Conservation (phyloP, 92 coral and sea anemone genomes). For the Actinernus sp. region DNA sequence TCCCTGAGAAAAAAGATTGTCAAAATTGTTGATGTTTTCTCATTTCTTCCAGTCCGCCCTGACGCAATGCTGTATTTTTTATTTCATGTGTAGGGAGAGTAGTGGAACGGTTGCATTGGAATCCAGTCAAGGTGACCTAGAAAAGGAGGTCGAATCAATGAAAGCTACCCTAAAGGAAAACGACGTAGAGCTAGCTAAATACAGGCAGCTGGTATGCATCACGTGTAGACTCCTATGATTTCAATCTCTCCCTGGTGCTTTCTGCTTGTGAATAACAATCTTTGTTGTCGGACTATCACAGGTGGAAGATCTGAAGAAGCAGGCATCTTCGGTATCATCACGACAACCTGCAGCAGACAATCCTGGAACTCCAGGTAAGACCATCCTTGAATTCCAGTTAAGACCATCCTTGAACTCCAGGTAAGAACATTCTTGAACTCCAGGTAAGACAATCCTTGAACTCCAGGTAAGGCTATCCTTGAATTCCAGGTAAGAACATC, state of each 20-base stretch:
- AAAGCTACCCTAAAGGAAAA: constrained; percentile 46
- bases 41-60: too few species aligned
- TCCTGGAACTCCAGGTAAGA: background rate
- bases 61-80: background rate
- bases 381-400: too few species aligned
- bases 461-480: too few species aligned
- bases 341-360: background rate
- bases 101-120: constrained; percentile 47
- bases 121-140: constrained; percentile 33
- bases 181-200: constrained; percentile 62
- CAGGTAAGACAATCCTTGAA: too few species aligned
- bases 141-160: constrained; percentile 41
- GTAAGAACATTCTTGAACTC: too few species aligned
- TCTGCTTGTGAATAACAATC: too few species aligned
- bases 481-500: too few species aligned
- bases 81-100: constrained; percentile 29
- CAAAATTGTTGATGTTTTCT: too few species aligned
- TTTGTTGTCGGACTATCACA: too few species aligned
- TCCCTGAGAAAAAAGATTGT: too few species aligned
- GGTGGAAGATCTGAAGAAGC: constrained; percentile 40
- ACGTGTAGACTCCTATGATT: background rate
- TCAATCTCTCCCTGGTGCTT: background rate
- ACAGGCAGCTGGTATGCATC: constrained; percentile 70
- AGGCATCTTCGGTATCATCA: constrained; percentile 1
- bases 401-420: too few species aligned